These are phyloP conservation scores for Syrrhaptes paradoxus DNA, from an alignment of 2,113 vertebrate species.

Conservation along the genomic window DNA sequence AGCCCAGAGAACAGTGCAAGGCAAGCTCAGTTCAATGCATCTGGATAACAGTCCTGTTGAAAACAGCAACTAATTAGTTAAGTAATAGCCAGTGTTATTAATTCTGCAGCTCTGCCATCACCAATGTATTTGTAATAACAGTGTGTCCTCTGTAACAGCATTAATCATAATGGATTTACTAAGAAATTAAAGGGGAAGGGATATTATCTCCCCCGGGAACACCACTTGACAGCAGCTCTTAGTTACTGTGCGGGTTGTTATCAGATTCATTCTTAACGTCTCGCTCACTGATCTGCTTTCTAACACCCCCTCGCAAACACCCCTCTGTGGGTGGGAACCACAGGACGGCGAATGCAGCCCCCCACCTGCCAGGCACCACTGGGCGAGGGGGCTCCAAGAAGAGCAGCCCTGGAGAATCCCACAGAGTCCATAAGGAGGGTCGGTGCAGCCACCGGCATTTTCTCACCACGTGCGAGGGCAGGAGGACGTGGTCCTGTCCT, in stretches of 20 bases:
- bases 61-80: slow-evolving; percentile 41
- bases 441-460: neutral
- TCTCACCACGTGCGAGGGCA: rapidly evolving
- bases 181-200: slow-evolving; percentile 4
- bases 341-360: neutral
- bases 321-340: neutral
- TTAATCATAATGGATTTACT: slow-evolving; percentile 54
- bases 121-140: slow-evolving; percentile 39
- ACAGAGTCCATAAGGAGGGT: rapidly evolving
- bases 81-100: slow-evolving; percentile 38
- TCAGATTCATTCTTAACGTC: neutral
- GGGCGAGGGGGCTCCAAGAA: neutral
- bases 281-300: slow-evolving; percentile 9
- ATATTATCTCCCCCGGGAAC: slow-evolving; percentile 21
- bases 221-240: neutral
- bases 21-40: neutral
- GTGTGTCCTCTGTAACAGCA: slow-evolving; percentile 24
- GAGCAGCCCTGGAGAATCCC: neutral
- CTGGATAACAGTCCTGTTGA: neutral
- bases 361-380: neutral
- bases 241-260: neutral
- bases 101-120: slow-evolving; percentile 31
- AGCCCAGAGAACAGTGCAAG: neutral
- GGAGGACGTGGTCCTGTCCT: neutral
- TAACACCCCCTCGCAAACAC: neutral